A percentile compares a stretch with the other conserved stretches of the same genome.
These are phyloP conservation scores for Balearica regulorum DNA, from an alignment of 2,797 vertebrate genomes.

Conservation along the genomic window DNA sequence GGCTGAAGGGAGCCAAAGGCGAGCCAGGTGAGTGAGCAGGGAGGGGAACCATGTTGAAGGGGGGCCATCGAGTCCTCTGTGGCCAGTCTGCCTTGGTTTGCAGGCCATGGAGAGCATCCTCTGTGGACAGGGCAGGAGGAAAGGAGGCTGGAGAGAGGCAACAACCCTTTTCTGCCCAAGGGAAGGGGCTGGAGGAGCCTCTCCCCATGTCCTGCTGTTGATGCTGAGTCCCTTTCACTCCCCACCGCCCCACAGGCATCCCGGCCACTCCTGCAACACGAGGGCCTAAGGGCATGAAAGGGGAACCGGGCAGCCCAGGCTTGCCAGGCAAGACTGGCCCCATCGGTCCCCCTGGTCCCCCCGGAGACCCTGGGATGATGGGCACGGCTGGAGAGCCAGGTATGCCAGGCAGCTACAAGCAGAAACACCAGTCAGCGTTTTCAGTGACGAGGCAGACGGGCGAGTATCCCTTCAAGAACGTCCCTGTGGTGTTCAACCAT, in stretches of 20 bases:
- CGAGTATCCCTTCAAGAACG: not conserved
- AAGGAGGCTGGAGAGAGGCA: not conserved
- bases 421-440: constrained; percentile 76
- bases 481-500: constrained; percentile 68
- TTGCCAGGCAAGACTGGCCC: constrained; percentile 75
- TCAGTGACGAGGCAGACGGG: constrained; percentile 70
- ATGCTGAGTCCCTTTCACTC: not conserved
- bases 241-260: constrained; percentile 57
- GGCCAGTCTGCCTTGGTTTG: not conserved
- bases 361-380: not conserved
- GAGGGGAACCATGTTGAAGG: not conserved
- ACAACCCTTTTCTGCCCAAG: not conserved
- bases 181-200: not conserved
- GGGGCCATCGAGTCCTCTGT: fast-evolving
- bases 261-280: not conserved
- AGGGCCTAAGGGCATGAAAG: constrained; percentile 73
- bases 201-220: not conserved
- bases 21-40: constrained; percentile 73
- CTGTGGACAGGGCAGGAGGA: not conserved
- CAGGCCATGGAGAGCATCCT: not conserved
- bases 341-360: constrained; percentile 45
- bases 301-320: constrained; percentile 64
- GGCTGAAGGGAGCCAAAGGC: constrained; percentile 79
- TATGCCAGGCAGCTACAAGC: constrained; percentile 59
- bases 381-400: constrained; percentile 53